Percentiles rank a stretch among this genome's conserved stretches.
These are phyloP conservation scores for Poecile atricapillus DNA, from an alignment of 2,113 vertebrate genomes.

Conservation along the genomic window DNA sequence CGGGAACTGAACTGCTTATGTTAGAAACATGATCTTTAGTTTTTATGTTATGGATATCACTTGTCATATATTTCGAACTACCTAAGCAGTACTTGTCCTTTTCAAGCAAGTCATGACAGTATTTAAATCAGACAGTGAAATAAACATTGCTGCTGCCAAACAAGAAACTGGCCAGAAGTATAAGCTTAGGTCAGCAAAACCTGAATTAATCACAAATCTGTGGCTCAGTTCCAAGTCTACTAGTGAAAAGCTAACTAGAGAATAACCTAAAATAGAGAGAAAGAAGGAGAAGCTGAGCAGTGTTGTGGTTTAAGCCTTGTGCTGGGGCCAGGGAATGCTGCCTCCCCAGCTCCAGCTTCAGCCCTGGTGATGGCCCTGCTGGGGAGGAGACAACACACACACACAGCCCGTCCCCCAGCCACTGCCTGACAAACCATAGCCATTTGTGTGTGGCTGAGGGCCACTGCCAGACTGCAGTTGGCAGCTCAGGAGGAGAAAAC, in stretches of 20 bases:
- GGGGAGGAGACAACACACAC: not conserved
- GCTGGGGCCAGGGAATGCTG: not conserved
- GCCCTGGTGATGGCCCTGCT: rapidly evolving
- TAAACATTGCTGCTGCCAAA: not conserved
- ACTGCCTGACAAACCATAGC: not conserved
- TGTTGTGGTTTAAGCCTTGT: not conserved
- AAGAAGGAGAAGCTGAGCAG: not conserved
- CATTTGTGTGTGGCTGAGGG: not conserved
- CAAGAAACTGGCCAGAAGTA: not conserved
- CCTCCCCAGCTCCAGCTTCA: not conserved
- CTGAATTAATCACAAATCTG: not conserved
- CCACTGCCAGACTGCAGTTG: not conserved
- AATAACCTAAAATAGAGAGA: not conserved
- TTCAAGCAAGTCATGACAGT: not conserved
- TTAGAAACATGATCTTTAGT: not conserved
- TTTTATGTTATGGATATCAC: not conserved
- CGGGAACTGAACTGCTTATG: not conserved
- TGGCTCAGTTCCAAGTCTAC: not conserved
- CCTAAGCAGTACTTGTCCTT: not conserved
- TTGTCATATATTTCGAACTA: not conserved
- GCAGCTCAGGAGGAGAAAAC: not conserved
- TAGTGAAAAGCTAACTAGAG: not conserved
- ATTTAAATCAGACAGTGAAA: not conserved
- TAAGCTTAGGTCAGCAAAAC: not conserved
- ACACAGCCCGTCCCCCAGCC: not conserved